Conservation (phyloP, 2,888 invertebrate species). For the Oscheius sp. region DNA sequence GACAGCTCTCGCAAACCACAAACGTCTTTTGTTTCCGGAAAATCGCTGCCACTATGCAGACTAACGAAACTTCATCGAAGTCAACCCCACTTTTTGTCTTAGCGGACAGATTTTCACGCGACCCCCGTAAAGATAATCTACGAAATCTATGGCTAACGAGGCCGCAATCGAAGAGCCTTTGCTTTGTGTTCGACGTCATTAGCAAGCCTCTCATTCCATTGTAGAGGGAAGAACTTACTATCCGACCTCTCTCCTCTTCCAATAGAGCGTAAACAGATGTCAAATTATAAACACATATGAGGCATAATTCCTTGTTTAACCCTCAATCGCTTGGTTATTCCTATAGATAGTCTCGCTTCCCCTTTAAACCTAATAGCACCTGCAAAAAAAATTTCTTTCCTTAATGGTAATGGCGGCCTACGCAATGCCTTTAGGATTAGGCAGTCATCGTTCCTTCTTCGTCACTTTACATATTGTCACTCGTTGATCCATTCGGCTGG, state of each 20-base stretch:
- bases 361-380: not conserved
- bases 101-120: not conserved
- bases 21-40: conserved; percentile 27
- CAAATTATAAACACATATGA: conserved; percentile 5
- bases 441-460: not conserved
- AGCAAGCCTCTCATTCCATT: conserved; percentile 17
- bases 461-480: too few species aligned
- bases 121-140: conserved; percentile 15
- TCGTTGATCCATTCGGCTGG: too few species aligned
- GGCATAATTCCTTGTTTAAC: conserved; percentile 1
- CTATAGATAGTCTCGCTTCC: not conserved
- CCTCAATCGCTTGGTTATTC: not conserved
- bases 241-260: not conserved
- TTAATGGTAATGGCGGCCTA: not conserved
- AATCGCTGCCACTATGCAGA: conserved; percentile 20
- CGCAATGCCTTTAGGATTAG: conserved; percentile 1
- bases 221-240: not conserved
- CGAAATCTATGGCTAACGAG: conserved; percentile 27
- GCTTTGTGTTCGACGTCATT: conserved; percentile 29
- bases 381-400: not conserved
- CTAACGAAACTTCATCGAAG: conserved; percentile 10
- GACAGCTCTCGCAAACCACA: conserved; percentile 1
- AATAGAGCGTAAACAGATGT: not conserved
- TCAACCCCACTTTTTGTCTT: not conserved
- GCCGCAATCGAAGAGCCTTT: conserved; percentile 26